Base-by-base conservation (phyloP, 2,888 invertebrate genomes). In the Ectemnius lituratus region DNA sequence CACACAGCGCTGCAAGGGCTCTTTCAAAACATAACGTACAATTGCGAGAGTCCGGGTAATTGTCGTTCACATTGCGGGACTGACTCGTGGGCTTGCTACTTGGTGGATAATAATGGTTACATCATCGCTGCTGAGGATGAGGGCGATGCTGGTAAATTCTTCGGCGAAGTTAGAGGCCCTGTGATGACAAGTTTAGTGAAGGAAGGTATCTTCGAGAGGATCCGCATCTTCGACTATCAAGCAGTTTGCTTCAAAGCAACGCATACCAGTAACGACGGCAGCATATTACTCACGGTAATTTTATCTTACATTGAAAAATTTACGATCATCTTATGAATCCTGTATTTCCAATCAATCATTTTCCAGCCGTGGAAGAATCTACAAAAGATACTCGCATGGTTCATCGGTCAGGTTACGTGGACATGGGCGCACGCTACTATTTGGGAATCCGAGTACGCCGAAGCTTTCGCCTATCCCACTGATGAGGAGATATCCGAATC, bases 21-120 rank as follows among this genome's bases (percentile, higher is more conserved):
- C 86, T 97, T 97, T 90, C 94, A 94, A 79, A 96, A 95, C 81
- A 96, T 96, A 70, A 96, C 97, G 0, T 94, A 94, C 76, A 95
- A 87, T 64, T 91, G 90, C 73, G 87, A 88, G 16, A 82, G 80
- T 8, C 58, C 64, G 4, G 81, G 78, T 4, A 85, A 85, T 37
- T 90, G 90, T 59, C 78, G 90, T n/a, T 91, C 91, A 74, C 93
- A 94, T 0, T 95, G 95, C 85, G 93, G 92, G 49, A 93, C 94
- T 1, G 93, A 94, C 59, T 93, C 93, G 70, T 93, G 96, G 88
- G 95, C 95, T 75, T 98, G 98, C 86, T 98, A 94, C 87, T 92
- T 98, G 56, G 92, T 98, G 52, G 98, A 98, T 90, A 97, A 96
- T 90, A 97, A 97, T 87, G 98, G 97, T 2, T 98, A 96, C 92